Evolutionary conservation across 2,113 vertebrate genomes (phyloP), one percentile per base, ranked within the genome.

Genomic region (Pitta sordida): DNA sequence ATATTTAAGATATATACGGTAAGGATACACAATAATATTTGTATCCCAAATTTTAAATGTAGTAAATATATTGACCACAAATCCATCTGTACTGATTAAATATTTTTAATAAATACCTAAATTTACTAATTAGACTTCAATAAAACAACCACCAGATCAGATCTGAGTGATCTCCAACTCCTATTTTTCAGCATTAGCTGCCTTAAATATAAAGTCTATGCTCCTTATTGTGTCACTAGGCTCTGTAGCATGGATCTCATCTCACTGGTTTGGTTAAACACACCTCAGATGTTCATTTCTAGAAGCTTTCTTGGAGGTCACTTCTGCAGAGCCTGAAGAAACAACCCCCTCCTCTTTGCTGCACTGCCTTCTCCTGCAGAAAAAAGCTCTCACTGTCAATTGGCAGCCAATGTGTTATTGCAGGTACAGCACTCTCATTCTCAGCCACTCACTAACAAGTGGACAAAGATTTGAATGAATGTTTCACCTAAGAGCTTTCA

Each of bases 21-120:
- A 71, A 76, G 4, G 4, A 88, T 43, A 10, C 0, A 4, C 0
- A 0, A 9, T 15, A 43, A 27, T 49, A 37, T 32, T 62, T 46
- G 11, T 39, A 43, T 39, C 7, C 6, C 10, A 64, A 30, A 39
- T 5, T 55, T 67, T 26, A 68, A 64, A 9, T 51, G 17, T 10
- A 63, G 23, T 48, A 58, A 53, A 70, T 11, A 64, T 30, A 77
- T 2, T 46, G 24, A 21, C n/a, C 0, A 0, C 4, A 9, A 41
- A 70, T 44, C 29, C 12, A 15, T 3, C 5, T 63, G 32, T 36
- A 44, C 2, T 69, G 79, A 37, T 6, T 52, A 60, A 79, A 56
- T 60, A 70, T 30, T 74, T 69, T 27, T 21, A 46, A 46, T 46
- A 3, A 7, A 55, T 20, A 39, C 3, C 2, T 51, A 26, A 55